A percentile compares a stretch with the other conserved stretches of the same genome.
Evolutionary conservation across 2,888 invertebrate genomes (phyloP).

Genomic region (Candidula unifasciata): DNA sequence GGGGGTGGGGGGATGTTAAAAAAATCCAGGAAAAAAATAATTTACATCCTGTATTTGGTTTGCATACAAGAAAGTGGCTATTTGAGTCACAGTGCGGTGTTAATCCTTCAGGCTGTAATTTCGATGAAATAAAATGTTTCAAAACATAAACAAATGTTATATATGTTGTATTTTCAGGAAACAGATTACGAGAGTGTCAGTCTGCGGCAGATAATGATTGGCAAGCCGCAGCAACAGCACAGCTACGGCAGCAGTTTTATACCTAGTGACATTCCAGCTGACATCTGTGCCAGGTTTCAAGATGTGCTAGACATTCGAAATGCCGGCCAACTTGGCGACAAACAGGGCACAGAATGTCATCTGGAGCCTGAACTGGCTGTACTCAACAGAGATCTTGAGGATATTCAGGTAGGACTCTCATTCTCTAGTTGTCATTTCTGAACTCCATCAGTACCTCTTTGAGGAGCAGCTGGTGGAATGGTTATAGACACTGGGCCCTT

Average conservation of each 20-base stretch:
- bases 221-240: slow-evolving; percentile 73
- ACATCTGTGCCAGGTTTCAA: slow-evolving; percentile 72
- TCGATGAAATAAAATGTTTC: too few relatives aligned
- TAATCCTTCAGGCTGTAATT: too few relatives aligned
- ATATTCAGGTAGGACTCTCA: slow-evolving; percentile 78
- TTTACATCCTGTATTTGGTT: too few relatives aligned
- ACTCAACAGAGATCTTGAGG: slow-evolving; percentile 82
- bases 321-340: slow-evolving; percentile 58
- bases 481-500: too few relatives aligned
- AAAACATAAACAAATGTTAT: too few relatives aligned
- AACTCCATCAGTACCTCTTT: too few relatives aligned
- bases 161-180: slow-evolving; percentile 64
- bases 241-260: slow-evolving; percentile 73
- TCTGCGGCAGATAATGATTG: slow-evolving; percentile 40
- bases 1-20: too few relatives aligned
- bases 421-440: too few relatives aligned
- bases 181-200: slow-evolving; percentile 69
- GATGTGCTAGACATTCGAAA: slow-evolving; percentile 69
- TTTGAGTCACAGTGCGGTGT: too few relatives aligned
- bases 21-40: too few relatives aligned
- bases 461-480: too few relatives aligned
- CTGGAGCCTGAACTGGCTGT: slow-evolving; percentile 81
- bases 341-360: slow-evolving; percentile 71
- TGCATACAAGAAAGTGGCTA: too few relatives aligned
- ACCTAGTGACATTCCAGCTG: slow-evolving; percentile 71